Evolutionary conservation across 2,888 invertebrate genomes (phyloP).

Genomic region (Caenorhabditis sp.): DNA sequence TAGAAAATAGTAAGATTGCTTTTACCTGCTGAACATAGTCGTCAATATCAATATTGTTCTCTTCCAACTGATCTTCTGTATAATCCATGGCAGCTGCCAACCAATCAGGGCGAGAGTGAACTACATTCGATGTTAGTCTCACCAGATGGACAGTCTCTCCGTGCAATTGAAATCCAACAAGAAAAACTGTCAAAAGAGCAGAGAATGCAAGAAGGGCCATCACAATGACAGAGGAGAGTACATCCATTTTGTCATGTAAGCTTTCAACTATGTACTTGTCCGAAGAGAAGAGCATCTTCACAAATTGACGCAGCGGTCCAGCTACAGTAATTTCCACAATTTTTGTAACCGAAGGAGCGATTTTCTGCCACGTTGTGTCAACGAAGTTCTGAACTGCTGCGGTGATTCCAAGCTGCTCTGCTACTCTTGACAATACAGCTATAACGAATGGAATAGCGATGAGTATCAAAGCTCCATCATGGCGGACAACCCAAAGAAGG

Average conservation of each 20-base stretch:
- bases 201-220: conserved; percentile 79
- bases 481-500: conserved; percentile 79
- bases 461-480: conserved; percentile 78
- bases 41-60: conserved; percentile 81
- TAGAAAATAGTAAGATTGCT: background rate
- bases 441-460: conserved; percentile 77
- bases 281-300: conserved; percentile 77
- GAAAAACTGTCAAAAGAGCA: conserved; percentile 75
- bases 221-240: conserved; percentile 81
- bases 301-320: conserved; percentile 81
- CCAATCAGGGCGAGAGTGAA: conserved; percentile 81
- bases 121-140: conserved; percentile 75
- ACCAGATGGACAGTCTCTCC: conserved; percentile 80
- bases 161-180: conserved; percentile 81
- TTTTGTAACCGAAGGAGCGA: conserved; percentile 69
- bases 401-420: conserved; percentile 74
- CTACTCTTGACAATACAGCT: conserved; percentile 70
- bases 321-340: conserved; percentile 80
- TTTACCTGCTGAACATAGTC: conserved; percentile 82
- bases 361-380: conserved; percentile 65
- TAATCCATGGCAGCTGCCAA: conserved; percentile 80
- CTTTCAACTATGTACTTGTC: conserved; percentile 71
- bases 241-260: conserved; percentile 77
- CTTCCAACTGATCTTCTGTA: conserved; percentile 80
- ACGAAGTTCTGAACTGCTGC: conserved; percentile 58